These are phyloP conservation scores for Chymomyza amoena DNA, from an alignment of 2,888 invertebrate genomes.

Conservation along the genomic window DNA sequence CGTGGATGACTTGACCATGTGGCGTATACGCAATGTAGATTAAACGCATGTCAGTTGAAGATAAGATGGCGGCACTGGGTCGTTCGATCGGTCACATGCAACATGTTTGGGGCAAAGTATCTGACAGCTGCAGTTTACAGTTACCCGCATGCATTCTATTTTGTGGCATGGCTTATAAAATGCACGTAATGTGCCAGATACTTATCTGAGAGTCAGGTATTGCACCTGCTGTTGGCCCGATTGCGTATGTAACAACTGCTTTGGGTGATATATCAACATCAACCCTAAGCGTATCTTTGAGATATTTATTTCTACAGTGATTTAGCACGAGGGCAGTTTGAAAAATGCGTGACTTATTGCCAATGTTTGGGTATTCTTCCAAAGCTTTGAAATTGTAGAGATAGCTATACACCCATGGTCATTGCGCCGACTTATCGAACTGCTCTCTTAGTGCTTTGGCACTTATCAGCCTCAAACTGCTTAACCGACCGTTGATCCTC, in stretches of 20 bases:
- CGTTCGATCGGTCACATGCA: constrained; percentile 16
- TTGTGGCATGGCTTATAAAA: constrained; percentile 37
- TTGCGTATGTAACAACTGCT: constrained; percentile 42
- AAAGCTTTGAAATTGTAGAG: too few relatives aligned
- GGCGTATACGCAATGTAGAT: constrained; percentile 30
- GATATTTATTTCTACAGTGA: constrained; percentile 37
- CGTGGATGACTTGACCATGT: not conserved
- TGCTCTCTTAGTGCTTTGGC: not conserved
- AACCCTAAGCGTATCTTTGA: constrained; percentile 35
- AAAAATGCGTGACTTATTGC: too few relatives aligned
- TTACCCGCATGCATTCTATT: constrained; percentile 28
- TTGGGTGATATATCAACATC: constrained; percentile 45
- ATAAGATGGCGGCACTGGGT: constrained; percentile 27
- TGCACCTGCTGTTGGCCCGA: constrained; percentile 1
- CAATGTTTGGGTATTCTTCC: too few relatives aligned
- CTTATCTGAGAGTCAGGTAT: constrained; percentile 26
- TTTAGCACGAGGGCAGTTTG: not conserved
- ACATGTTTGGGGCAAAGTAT: not conserved
- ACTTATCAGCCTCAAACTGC: constrained; percentile 28
- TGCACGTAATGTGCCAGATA: constrained; percentile 55
- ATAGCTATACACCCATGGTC: too few relatives aligned
- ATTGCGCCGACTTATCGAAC: too few relatives aligned
- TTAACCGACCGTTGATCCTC: not conserved
- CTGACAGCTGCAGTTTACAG: constrained; percentile 33
- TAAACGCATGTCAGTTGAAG: constrained; percentile 17